Base-by-base conservation (phyloP, 1,140 invertebrate species). In the Mactra quadrangularis region DNA sequence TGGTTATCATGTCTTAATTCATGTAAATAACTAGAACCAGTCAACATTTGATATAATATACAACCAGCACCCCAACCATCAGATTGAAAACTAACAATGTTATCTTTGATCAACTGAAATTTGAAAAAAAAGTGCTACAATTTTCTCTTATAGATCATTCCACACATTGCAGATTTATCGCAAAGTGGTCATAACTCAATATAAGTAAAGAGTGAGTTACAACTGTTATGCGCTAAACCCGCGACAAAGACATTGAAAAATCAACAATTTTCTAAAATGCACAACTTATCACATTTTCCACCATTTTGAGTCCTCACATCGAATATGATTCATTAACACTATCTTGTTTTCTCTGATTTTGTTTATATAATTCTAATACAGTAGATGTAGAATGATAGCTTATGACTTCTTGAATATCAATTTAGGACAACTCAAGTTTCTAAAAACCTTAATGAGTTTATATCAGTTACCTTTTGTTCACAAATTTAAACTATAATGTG, bases 21-120 rank as follows among this genome's bases (percentile, higher is more conserved):
- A 50, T 70, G 29, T 13, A 70, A 50, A 19, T 57, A 7, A 15
- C 27, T 35, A 1, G 47, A 27, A n/a, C 77, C 77, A 71, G 77
- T 15, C 17, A 81, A 1, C 77, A 81, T 59, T 45, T 81, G 64
- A 70, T 31, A 70, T 7, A 81, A 53, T 27, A 81, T n/a, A 22
- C 64, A 71, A 31, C 77, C 77, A 57, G 41, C 66, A 22, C 77
- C 77, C 77, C 77, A 81, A 41, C 66, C 25, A 50, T 81, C 77
- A 38, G 62, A 70, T 45, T 35, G 47, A 53, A 68, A 68, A 17
- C 59, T 35, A 53, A 57, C 66, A 25, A 38, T 47, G 31, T 64
- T 70, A 7, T 17, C 17, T 13, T 41, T 31, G n/a, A 75, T 27
- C n/a, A 59, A 52, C 31, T 59, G 55, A 60, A 55, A 75, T 47